Evolutionary conservation across 2,797 vertebrate genomes (phyloP).

Genomic region (Picus viridis): DNA sequence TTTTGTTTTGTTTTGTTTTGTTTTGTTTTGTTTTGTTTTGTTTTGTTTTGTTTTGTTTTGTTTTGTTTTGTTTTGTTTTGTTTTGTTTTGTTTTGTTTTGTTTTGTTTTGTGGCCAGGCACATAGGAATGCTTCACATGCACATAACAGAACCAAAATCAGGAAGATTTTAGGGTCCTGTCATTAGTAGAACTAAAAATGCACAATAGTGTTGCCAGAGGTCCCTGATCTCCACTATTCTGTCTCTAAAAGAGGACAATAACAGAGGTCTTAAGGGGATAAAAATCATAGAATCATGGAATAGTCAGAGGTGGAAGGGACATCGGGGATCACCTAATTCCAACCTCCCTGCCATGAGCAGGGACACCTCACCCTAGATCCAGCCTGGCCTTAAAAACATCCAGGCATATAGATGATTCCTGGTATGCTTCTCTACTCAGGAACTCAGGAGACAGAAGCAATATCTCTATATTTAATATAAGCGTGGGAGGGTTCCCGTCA

Average conservation of each 20-base stretch:
- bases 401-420: neutral
- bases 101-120: neutral
- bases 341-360: too few relatives aligned
- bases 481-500: neutral
- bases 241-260: neutral
- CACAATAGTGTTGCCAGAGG: fast-evolving
- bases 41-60: neutral
- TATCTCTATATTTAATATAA: neutral
- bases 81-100: neutral
- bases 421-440: neutral
- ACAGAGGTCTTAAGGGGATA: neutral
- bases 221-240: neutral
- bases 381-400: too few relatives aligned
- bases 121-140: neutral
- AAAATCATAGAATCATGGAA: neutral
- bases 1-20: neutral
- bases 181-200: neutral
- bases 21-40: neutral
- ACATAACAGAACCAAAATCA: neutral
- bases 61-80: neutral
- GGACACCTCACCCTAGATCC: too few relatives aligned
- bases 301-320: too few relatives aligned
- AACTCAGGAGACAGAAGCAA: neutral
- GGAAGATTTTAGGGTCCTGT: neutral
- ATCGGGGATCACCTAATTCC: too few relatives aligned